phyloP scores from a whole-genome alignment of 2,797 vertebrate genomes.

The Poeciliopsis gracilis region DNA sequence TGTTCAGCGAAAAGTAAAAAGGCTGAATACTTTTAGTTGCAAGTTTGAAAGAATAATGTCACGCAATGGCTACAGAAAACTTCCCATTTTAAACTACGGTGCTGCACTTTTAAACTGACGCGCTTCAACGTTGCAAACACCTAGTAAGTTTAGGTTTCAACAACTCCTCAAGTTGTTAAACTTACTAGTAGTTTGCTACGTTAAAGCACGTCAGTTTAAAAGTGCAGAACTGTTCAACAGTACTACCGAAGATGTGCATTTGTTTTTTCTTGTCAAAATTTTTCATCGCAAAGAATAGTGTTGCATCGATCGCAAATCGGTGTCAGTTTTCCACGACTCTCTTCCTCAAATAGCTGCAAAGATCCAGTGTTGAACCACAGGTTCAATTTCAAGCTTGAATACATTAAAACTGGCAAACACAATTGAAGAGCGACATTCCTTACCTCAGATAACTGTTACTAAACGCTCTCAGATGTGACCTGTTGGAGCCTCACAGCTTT shows the following conservation, averaged over 20 bases:
- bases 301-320: not conserved
- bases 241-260: not conserved
- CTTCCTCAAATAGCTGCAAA: not conserved
- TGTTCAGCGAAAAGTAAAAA: not conserved
- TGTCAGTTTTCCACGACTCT: not conserved
- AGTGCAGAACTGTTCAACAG: no score
- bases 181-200: no score
- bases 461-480: conserved; percentile 31
- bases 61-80: not conserved
- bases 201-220: no score
- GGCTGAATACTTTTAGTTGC: not conserved
- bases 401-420: conserved; percentile 5
- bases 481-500: conserved; percentile 21
- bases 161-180: no score
- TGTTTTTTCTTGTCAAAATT: not conserved
- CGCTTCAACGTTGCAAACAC: not conserved
- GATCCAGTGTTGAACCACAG: not conserved
- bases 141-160: no score
- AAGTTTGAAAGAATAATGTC: not conserved
- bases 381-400: conserved; percentile 12
- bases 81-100: not conserved
- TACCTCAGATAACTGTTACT: conserved; percentile 16
- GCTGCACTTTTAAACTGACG: not conserved
- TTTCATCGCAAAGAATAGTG: not conserved
- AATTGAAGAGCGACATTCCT: conserved; percentile 27